A percentile compares a stretch with the other conserved stretches of the same genome.
Evolutionary conservation across 2,888 invertebrate genomes (phyloP).

Genomic region (Amorpha juglandis): DNA sequence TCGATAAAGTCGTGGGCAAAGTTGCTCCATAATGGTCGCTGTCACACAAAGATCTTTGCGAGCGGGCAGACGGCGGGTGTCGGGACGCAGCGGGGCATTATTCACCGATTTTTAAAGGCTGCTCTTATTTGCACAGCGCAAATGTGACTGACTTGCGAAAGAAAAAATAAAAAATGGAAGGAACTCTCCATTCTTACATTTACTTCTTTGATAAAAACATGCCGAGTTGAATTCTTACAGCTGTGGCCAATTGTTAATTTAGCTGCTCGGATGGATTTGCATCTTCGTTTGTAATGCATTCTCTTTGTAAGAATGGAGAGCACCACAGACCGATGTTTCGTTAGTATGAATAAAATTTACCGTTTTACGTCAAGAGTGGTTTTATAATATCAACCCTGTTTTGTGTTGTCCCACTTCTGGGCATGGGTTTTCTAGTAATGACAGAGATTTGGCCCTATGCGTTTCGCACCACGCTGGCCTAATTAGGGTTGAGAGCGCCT

Average conservation of each 20-base stretch:
- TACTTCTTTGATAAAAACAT: conserved; percentile 68
- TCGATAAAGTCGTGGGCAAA: conserved; percentile 15
- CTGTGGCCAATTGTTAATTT: conserved; percentile 72
- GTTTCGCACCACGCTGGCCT: too few relatives aligned
- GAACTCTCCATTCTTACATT: conserved; percentile 58
- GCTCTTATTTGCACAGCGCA: conserved; percentile 64
- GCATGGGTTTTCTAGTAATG: too few relatives aligned
- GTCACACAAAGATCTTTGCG: conserved; percentile 33
- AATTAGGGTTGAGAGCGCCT: too few relatives aligned
- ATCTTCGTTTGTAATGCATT: conserved; percentile 60
- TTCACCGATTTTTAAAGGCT: conserved; percentile 53
- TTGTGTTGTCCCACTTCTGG: too few relatives aligned
- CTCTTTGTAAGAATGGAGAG: conserved; percentile 54
- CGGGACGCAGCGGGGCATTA: conserved; percentile 37
- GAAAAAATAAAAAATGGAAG: conserved; percentile 54
- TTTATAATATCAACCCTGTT: not conserved
- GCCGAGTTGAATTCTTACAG: conserved; percentile 61
- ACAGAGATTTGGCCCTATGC: too few relatives aligned
- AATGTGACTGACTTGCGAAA: conserved; percentile 58
- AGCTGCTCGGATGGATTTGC: conserved; percentile 58
- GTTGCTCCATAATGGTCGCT: conserved; percentile 15
- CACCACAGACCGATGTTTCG: conserved; percentile 48
- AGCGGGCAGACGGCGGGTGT: conserved; percentile 28
- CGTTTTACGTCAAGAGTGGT: not conserved
- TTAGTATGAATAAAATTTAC: conserved; percentile 45